phyloP scores from a whole-genome alignment of 2,888 invertebrate species.

The Eueremaeus valkanovi region DNA sequence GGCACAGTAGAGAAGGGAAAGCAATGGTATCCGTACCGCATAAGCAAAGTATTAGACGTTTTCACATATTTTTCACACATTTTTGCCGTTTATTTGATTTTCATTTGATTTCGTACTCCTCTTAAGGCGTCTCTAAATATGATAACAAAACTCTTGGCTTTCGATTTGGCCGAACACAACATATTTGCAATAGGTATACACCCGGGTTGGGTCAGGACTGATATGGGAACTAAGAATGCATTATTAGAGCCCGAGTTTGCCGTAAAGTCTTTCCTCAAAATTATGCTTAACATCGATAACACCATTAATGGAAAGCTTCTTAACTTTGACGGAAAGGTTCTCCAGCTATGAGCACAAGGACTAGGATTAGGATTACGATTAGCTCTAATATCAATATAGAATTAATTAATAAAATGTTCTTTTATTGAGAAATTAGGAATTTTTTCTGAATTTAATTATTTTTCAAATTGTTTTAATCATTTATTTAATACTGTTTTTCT shows the following conservation, averaged over 20 bases:
- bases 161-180: constrained; percentile 69
- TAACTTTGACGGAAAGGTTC: constrained; percentile 68
- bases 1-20: constrained; percentile 70
- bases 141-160: constrained; percentile 74
- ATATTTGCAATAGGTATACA: constrained; percentile 72
- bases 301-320: constrained; percentile 70
- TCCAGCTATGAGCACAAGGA: constrained; percentile 50
- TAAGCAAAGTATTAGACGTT: constrained; percentile 73
- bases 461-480: too few relatives aligned
- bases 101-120: neutral
- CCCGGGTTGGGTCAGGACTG: constrained; percentile 88
- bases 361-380: neutral
- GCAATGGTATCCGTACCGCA: constrained; percentile 68
- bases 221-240: constrained; percentile 79
- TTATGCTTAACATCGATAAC: constrained; percentile 62
- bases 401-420: too few relatives aligned
- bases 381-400: neutral
- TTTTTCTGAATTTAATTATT: too few relatives aligned
- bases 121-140: constrained; percentile 68
- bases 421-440: too few relatives aligned
- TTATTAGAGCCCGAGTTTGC: constrained; percentile 67
- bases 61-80: too few relatives aligned
- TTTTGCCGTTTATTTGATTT: neutral
- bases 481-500: too few relatives aligned
- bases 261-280: constrained; percentile 62